A percentile compares a stretch with the other conserved stretches of the same genome.
Evolutionary conservation across 1,140 invertebrate genomes (phyloP).

Genomic region (Brachionus angularis): DNA sequence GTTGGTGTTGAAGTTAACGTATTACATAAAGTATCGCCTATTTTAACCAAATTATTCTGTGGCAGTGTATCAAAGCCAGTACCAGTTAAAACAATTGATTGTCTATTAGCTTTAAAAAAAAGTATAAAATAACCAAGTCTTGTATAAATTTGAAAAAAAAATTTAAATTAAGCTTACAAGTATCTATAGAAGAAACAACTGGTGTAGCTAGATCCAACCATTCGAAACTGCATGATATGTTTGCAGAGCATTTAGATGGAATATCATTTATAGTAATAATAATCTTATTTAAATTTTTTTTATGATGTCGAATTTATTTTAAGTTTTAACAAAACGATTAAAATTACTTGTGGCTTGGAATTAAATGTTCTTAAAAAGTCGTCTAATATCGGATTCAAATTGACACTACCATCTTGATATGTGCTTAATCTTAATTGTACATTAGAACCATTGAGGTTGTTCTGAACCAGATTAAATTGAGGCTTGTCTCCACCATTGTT

Average conservation of each 20-base stretch:
- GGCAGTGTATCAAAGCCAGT: constrained; percentile 27
- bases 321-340: background rate
- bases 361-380: constrained; percentile 48
- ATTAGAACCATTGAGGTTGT: too few species aligned
- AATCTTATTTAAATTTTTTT: constrained; percentile 6
- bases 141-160: too few species aligned
- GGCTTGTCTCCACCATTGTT: constrained; percentile 47
- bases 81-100: constrained; percentile 45
- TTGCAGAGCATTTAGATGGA: background rate
- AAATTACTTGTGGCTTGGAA: constrained; percentile 46
- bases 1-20: constrained; percentile 45
- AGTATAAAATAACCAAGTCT: too few species aligned
- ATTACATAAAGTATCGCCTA: constrained; percentile 45
- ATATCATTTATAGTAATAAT: background rate
- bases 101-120: too few species aligned
- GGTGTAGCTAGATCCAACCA: background rate
- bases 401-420: background rate
- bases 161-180: background rate
- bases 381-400: constrained; percentile 47
- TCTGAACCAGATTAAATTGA: constrained; percentile 41
- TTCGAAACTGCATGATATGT: constrained; percentile 5
- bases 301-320: too few species aligned
- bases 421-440: background rate
- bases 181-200: background rate
- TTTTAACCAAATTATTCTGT: constrained; percentile 46